Conservation (phyloP, 2,797 vertebrate species). For the Chaetodon trifasciatus region DNA sequence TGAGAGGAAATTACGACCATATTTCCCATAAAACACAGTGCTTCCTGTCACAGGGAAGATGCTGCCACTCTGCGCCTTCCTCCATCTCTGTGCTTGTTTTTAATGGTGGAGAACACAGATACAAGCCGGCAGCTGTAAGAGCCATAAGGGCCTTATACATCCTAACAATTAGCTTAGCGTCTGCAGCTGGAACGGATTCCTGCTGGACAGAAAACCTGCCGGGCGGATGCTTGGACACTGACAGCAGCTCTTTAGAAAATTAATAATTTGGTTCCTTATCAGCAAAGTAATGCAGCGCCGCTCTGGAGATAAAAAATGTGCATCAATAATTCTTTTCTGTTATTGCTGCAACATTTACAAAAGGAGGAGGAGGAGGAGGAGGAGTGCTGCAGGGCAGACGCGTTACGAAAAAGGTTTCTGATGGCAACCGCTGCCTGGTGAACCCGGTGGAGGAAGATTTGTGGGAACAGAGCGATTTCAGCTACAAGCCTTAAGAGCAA, state of each 20-base stretch:
- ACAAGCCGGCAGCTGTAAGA: background rate
- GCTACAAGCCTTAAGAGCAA: background rate
- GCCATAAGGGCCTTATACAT: background rate
- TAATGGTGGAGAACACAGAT: background rate
- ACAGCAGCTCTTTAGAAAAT: background rate
- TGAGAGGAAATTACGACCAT: constrained; percentile 8
- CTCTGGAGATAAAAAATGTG: background rate
- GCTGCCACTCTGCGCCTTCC: background rate
- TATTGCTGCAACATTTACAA: constrained; percentile 7
- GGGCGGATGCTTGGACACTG: background rate
- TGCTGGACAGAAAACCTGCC: background rate
- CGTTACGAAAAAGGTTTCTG: background rate
- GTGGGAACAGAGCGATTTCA: background rate
- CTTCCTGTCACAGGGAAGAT: constrained; percentile 1
- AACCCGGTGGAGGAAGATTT: background rate
- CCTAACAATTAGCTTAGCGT: background rate
- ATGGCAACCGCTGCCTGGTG: background rate
- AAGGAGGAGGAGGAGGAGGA: constrained; percentile 3
- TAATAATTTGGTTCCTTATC: background rate
- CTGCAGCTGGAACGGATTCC: background rate
- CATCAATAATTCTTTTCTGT: background rate
- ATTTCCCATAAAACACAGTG: background rate
- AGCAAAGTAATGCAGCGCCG: background rate
- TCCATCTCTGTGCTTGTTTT: background rate
- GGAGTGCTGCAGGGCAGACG: background rate